Percentiles rank a stretch among this genome's conserved stretches.
phyloP scores from a whole-genome alignment of 23 tunicate species.

The Halocynthia roretzi region DNA sequence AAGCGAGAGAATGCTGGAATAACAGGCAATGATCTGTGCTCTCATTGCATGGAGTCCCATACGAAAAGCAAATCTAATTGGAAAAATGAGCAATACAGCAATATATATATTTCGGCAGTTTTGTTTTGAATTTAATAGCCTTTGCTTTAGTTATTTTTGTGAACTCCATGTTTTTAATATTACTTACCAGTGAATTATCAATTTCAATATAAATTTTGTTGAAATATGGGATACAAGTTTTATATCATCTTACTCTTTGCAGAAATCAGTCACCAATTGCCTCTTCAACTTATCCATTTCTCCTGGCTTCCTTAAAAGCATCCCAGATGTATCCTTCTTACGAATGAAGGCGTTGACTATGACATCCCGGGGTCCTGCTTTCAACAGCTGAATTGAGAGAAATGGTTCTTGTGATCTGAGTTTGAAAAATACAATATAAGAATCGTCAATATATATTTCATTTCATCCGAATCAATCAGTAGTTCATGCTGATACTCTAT shows the following conservation, averaged over 20 bases:
- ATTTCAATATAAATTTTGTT: too few species aligned
- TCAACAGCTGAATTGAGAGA: constrained; percentile 69
- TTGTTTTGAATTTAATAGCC: too few species aligned
- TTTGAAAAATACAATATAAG: neutral
- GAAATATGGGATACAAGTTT: too few species aligned
- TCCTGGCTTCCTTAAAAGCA: constrained; percentile 51
- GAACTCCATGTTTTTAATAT: too few species aligned
- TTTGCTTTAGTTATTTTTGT: too few species aligned
- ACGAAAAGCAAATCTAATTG: constrained; percentile 61
- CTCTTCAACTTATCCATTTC: constrained; percentile 64
- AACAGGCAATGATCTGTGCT: constrained; percentile 71
- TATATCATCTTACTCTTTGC: constrained; percentile 52
- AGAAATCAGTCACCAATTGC: constrained; percentile 54
- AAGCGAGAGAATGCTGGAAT: constrained; percentile 36
- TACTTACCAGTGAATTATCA: too few species aligned
- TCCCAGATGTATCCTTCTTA: constrained; percentile 68
- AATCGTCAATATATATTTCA: too few species aligned
- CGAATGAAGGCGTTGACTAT: constrained; percentile 60
- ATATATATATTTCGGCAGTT: neutral
- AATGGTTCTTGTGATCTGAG: constrained; percentile 61
- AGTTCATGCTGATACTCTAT: neutral
- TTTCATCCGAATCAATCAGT: neutral
- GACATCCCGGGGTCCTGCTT: constrained; percentile 67
- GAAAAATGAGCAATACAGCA: neutral
- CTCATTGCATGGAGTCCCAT: constrained; percentile 76